Evolutionary conservation across 2,113 vertebrate genomes (phyloP).

Genomic region (Callipepla squamata): DNA sequence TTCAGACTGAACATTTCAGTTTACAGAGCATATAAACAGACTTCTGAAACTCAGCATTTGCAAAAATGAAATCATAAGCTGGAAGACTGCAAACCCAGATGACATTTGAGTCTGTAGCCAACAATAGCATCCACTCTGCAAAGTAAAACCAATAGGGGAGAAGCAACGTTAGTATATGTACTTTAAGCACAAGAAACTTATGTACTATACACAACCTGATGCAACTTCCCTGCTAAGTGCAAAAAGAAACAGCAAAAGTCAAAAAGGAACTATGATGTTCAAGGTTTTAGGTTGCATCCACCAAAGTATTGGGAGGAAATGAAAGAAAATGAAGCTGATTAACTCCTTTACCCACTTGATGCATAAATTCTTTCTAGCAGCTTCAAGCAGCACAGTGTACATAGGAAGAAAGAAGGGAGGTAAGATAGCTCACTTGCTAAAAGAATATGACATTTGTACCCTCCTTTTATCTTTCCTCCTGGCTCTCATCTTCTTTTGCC

Average conservation of each 20-base stretch:
- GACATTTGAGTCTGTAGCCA: slow-evolving; percentile 29
- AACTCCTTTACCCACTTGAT: not conserved
- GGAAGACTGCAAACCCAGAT: slow-evolving; percentile 29
- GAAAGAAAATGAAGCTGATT: not conserved
- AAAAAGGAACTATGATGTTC: not conserved
- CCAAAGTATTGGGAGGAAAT: not conserved
- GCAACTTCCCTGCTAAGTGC: not conserved
- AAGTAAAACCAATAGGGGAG: not conserved
- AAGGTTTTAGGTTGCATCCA: not conserved
- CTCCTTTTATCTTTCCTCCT: not conserved
- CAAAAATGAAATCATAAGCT: slow-evolving; percentile 50
- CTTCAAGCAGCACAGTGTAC: not conserved
- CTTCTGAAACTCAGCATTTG: slow-evolving; percentile 37
- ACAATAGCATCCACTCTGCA: slow-evolving; percentile 6
- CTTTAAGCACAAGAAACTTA: not conserved
- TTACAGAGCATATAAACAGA: slow-evolving; percentile 41
- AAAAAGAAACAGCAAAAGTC: not conserved
- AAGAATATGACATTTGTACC: not conserved
- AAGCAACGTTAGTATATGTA: not conserved
- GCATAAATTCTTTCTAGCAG: not conserved
- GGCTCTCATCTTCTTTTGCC: not conserved
- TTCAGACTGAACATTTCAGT: slow-evolving; percentile 22
- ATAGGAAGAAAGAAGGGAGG: not conserved
- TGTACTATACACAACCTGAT: not conserved
- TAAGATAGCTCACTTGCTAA: not conserved